A percentile compares a stretch with the other conserved stretches of the same genome.
These are phyloP conservation scores for Protophormia terraenovae DNA, from an alignment of 2,888 invertebrate species.

Conservation along the genomic window DNA sequence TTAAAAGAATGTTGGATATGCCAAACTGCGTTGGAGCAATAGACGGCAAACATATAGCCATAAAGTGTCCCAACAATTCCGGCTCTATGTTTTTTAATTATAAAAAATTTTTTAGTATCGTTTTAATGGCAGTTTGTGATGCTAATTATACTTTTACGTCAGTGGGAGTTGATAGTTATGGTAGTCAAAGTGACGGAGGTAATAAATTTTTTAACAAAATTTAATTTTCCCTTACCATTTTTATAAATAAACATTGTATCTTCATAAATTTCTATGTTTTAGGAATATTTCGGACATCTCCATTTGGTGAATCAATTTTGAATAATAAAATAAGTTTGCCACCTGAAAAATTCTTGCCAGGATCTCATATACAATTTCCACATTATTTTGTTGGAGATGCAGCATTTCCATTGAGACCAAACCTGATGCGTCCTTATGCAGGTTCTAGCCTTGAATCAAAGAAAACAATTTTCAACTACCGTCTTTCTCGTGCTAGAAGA, in stretches of 20 bases:
- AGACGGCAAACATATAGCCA: conserved; percentile 15
- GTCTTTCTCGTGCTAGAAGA: conserved; percentile 7
- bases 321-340: background rate
- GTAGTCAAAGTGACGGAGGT: conserved; percentile 6
- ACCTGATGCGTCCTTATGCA: conserved; percentile 12
- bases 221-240: no score
- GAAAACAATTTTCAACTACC: conserved; percentile 2
- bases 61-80: conserved; percentile 50
- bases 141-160: no score
- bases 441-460: background rate
- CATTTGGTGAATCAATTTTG: background rate
- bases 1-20: conserved; percentile 45
- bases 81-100: conserved; percentile 55
- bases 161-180: conserved; percentile 4
- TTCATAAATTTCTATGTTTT: no score
- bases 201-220: background rate
- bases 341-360: background rate
- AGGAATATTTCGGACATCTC: background rate
- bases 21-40: conserved; percentile 35
- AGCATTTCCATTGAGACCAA: background rate
- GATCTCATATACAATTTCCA: background rate
- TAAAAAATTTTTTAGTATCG: conserved; percentile 44
- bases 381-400: conserved; percentile 2
- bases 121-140: conserved; percentile 8
- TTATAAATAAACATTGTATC: no score